These are phyloP conservation scores for Platanista minor DNA, from an alignment of 2,113 vertebrate genomes.

Conservation along the genomic window DNA sequence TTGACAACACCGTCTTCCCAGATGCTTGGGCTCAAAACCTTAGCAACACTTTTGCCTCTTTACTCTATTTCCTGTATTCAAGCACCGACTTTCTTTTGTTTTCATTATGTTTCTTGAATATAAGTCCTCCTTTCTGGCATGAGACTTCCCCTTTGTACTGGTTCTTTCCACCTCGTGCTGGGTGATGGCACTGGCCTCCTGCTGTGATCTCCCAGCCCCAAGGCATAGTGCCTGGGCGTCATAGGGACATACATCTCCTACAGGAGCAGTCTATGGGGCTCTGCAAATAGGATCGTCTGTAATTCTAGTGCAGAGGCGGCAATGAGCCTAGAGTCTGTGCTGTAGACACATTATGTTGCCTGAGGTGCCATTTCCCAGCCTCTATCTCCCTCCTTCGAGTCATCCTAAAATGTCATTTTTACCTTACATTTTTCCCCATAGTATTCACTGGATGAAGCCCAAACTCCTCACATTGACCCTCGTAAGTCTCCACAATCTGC, in stretches of 20 bases:
- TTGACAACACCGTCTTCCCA: not conserved
- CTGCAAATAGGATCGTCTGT: not conserved
- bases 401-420: not conserved
- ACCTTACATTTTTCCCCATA: not conserved
- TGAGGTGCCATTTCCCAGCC: not conserved
- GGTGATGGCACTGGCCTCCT: not conserved
- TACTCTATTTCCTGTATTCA: not conserved
- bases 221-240: not conserved
- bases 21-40: not conserved
- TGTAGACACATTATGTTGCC: not conserved
- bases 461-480: not conserved
- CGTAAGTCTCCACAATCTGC: not conserved
- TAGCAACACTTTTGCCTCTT: not conserved
- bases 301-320: not conserved
- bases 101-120: not conserved
- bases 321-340: not conserved
- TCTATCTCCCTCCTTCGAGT: not conserved
- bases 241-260: accelerated
- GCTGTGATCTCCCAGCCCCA: not conserved
- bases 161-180: not conserved
- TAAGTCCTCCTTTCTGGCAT: not conserved
- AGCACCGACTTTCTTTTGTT: not conserved
- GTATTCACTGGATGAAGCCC: not conserved
- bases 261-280: not conserved
- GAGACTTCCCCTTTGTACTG: not conserved